Evolutionary conservation across 2,797 vertebrate species (phyloP).

Genomic region (Sarcoramphus papa): DNA sequence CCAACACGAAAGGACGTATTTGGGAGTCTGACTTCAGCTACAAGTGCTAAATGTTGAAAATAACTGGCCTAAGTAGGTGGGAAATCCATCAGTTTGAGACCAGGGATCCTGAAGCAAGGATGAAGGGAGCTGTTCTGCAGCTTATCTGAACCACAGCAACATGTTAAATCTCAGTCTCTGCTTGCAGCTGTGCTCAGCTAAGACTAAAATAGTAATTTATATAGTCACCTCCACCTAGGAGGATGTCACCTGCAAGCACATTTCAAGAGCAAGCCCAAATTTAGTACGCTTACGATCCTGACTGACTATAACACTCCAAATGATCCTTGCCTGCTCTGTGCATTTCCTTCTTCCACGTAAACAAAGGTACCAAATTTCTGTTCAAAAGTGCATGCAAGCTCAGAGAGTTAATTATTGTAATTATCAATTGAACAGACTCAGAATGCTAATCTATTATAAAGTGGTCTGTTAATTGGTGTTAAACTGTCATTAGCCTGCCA

Average conservation of each 20-base stretch:
- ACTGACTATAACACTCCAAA: not conserved
- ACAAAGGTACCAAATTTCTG: constrained; percentile 2
- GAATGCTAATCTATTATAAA: constrained; percentile 47
- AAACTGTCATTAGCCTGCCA: constrained; percentile 49
- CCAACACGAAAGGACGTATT: not conserved
- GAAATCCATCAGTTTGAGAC: not conserved
- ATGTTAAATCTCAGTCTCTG: not conserved
- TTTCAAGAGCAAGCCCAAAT: not conserved
- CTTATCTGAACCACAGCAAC: not conserved
- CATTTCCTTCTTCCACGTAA: not conserved
- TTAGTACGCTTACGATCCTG: not conserved
- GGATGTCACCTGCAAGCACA: not conserved
- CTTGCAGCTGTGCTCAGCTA: not conserved
- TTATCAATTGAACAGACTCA: constrained; percentile 47
- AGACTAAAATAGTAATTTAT: not conserved
- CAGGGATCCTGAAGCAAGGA: not conserved
- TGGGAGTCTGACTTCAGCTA: not conserved
- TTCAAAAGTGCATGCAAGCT: not conserved
- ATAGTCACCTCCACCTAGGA: not conserved
- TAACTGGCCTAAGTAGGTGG: not conserved
- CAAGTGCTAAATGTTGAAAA: not conserved
- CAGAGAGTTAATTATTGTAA: constrained; percentile 57
- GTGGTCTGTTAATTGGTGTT: constrained; percentile 56
- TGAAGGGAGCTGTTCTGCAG: not conserved
- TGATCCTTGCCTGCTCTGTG: not conserved